Base-by-base conservation (phyloP, 2,888 invertebrate genomes). In the Ischnus inquisitorius region DNA sequence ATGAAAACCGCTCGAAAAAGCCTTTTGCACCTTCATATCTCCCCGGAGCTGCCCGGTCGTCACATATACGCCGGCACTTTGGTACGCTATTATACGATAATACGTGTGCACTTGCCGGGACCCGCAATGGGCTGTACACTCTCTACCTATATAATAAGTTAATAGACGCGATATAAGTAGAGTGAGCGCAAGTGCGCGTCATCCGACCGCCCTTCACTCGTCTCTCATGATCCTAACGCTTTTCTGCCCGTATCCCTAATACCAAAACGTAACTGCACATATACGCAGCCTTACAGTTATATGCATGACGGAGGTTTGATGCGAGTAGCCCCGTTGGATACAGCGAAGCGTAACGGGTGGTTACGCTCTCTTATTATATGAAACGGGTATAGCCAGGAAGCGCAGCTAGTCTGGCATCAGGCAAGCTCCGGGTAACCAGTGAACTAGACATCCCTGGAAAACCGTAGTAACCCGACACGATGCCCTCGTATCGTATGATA, bases 51-150 rank as follows among this genome's bases (percentile, higher is more conserved):
- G 41, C 57, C 71, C 8, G 10, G 67, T 60, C 79, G 79, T 83
- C 79, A 67, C 65, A 57, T 69, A 75, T 79, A 75, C 79, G 75
- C 71, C 28, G 68, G 83, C 75, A 71, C 79, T 83, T 51, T 64
- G 67, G 76, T 67, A 72, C 67, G 65, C 71, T 79, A 72, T 72
- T 79, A 76, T 83, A 83, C 75, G 71, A 76, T 83, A 83, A 83
- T 83, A 79, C 76, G 79, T 79, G 41, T 48, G 41, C 51, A 64
- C 65, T 28, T 10, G 57, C 48, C 57, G 72, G 67, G 60, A 68
- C 67, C 48, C 48, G 48, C 46, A 72, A 78, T 51, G 72, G 48
- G 19, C 43, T 12, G 12, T 12, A 22, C 5, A 43, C 43, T 22
- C 51, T 65, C 51, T 68, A 69, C 41, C 39, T 25, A 65, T 79